A percentile compares a stretch with the other conserved stretches of the same genome.
Conservation (phyloP, 2,888 invertebrate species). For the Zele albiditarsus region DNA sequence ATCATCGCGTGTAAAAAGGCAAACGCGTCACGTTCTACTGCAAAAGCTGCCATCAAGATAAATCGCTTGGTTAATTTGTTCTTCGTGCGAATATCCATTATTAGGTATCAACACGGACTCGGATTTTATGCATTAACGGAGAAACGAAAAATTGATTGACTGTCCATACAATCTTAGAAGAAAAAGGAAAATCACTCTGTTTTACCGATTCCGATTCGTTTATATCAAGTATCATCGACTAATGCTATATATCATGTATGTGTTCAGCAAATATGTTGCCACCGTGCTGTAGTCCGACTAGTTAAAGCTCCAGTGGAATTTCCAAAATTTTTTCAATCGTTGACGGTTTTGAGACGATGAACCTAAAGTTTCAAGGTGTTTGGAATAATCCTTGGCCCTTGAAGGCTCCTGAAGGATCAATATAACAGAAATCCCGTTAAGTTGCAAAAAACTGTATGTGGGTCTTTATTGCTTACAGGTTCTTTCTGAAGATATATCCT, state of each 20-base stretch:
- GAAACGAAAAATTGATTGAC: conserved; percentile 16
- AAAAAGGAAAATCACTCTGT: not conserved
- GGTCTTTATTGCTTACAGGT: conserved; percentile 24
- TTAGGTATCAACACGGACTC: conserved; percentile 65
- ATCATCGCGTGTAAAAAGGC: conserved; percentile 16
- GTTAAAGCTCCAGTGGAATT: not conserved
- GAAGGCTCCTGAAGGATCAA: not conserved
- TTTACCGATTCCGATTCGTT: too few relatives aligned
- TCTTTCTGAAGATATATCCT: not conserved
- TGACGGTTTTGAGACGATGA: not conserved
- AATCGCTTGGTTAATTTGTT: conserved; percentile 68
- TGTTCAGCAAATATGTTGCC: not conserved
- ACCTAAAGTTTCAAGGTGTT: not conserved
- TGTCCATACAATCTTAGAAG: not conserved
- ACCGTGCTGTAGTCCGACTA: not conserved
- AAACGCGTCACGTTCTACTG: conserved; percentile 13
- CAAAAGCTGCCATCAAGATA: conserved; percentile 66
- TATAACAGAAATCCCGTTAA: conserved; percentile 21
- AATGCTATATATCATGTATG: too few relatives aligned
- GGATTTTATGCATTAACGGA: conserved; percentile 50
- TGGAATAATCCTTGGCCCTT: not conserved
- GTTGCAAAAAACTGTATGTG: not conserved
- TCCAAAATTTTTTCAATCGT: not conserved
- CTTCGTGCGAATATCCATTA: conserved; percentile 68
- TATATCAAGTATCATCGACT: not conserved